phyloP scores from a whole-genome alignment of 2,888 invertebrate species.

The Chalcis sispes region DNA sequence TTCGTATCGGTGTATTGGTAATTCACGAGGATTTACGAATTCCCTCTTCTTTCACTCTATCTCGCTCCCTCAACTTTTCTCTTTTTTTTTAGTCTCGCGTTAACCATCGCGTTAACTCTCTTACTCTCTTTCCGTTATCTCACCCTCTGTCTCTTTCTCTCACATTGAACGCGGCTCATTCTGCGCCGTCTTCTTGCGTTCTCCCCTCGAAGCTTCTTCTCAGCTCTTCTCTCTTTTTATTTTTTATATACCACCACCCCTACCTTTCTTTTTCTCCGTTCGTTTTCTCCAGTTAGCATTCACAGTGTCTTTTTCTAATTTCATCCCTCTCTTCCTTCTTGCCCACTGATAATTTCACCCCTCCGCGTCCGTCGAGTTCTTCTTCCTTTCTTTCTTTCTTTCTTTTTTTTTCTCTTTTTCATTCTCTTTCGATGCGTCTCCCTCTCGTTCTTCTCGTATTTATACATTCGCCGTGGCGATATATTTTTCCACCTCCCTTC shows the following conservation, averaged over 20 bases:
- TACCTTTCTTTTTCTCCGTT: slow-evolving; percentile 56
- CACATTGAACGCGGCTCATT: slow-evolving; percentile 21
- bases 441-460: slow-evolving; percentile 64
- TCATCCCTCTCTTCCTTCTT: slow-evolving; percentile 54
- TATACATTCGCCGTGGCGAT: neutral
- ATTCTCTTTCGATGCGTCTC: slow-evolving; percentile 22
- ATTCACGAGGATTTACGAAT: slow-evolving; percentile 69
- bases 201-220: slow-evolving; percentile 12
- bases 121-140: too few relatives aligned
- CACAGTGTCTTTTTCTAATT: slow-evolving; percentile 52
- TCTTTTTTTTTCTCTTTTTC: slow-evolving; percentile 24
- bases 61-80: slow-evolving; percentile 4
- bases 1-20: slow-evolving; percentile 75
- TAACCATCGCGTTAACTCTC: neutral
- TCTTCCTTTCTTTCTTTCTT: neutral
- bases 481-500: too few relatives aligned
- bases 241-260: too few relatives aligned
- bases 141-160: slow-evolving; percentile 7
- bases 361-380: slow-evolving; percentile 23
- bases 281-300: slow-evolving; percentile 58
- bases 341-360: slow-evolving; percentile 50
- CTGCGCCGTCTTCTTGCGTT: slow-evolving; percentile 8
- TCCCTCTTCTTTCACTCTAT: slow-evolving; percentile 45
- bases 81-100: neutral
- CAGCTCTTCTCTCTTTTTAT: too few relatives aligned